phyloP scores from a whole-genome alignment of 2,113 vertebrate species.

The Myrmecobius fasciatus region DNA sequence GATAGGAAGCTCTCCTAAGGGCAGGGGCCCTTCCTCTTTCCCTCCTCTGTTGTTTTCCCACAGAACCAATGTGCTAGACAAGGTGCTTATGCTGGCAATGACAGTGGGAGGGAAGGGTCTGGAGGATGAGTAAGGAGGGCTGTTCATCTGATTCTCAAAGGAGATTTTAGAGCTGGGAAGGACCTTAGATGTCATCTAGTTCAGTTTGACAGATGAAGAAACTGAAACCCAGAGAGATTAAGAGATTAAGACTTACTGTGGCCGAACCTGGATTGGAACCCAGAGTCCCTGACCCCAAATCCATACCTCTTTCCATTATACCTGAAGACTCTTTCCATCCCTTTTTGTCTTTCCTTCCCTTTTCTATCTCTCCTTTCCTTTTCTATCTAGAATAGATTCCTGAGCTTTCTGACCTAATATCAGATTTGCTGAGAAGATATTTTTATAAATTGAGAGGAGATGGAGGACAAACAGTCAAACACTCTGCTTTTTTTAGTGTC shows the following conservation, averaged over 20 bases:
- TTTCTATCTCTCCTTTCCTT: background rate
- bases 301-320: slow-evolving; percentile 9
- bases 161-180: background rate
- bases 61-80: background rate
- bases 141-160: background rate
- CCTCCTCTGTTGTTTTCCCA: background rate
- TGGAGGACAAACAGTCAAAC: slow-evolving; percentile 1
- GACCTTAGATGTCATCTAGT: background rate
- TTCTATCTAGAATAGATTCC: background rate
- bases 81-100: background rate
- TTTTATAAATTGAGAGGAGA: slow-evolving; percentile 25
- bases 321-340: background rate
- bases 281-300: background rate
- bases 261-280: background rate
- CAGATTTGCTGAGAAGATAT: slow-evolving; percentile 4
- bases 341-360: background rate
- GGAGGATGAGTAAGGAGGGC: background rate
- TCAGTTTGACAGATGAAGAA: background rate
- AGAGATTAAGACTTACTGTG: background rate
- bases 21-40: background rate
- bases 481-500: slow-evolving; percentile 76
- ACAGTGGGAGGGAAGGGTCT: background rate
- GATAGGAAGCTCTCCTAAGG: background rate
- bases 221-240: background rate
- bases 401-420: background rate